Base-by-base conservation (phyloP, 1,140 invertebrate species). In the Pogonomyrmex californicus region DNA sequence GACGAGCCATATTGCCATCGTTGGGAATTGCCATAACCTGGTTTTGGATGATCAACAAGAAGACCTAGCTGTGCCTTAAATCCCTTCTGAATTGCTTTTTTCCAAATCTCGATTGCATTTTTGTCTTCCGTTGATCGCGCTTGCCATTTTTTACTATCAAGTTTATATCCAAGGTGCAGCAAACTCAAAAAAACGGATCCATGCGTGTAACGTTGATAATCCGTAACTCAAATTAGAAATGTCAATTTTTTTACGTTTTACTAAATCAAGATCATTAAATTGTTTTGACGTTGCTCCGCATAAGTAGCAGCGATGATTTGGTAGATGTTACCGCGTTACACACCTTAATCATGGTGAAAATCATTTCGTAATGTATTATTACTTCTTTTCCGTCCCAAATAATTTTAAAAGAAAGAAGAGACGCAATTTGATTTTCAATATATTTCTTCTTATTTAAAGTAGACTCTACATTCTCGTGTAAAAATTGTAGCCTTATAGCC, bases 151-250 rank as follows among this genome's bases (percentile, higher is more conserved):
- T 91, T 86, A 10, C 91, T 54, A 1, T 47, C 56, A 41, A 93
- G 58, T 89, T 92, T 93, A 78, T 93, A 94, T 77, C 49, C 94
- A 63, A 44, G 6, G 85, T 94, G 92, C 17, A 93, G 82, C 92
- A 62, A 38, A 90, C 86, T 94, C 91, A 68, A 94, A 92, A 76
- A 93, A 91, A 17, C 92, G 68, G 71, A 94, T 94, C 83, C 91
- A 44, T 44, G 6, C 41, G 6, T 44, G 41, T 44, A 44, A 44
- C 6, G 6, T 44, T 44, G 41, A 44, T 51, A 95, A 44, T 7
- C 94, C 94, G 86, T 93, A 95, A 49, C 92, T 38, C 7, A 93
- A 73, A 82, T 86, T 77, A 38, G 63, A 78, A 78, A 63, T 6
- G 6, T 87, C 79, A 51, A 91, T 85, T 91, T 66, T 6, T 76